phyloP scores from a whole-genome alignment of 64 coral and sea anemone species.

The Platygyra sinensis region DNA sequence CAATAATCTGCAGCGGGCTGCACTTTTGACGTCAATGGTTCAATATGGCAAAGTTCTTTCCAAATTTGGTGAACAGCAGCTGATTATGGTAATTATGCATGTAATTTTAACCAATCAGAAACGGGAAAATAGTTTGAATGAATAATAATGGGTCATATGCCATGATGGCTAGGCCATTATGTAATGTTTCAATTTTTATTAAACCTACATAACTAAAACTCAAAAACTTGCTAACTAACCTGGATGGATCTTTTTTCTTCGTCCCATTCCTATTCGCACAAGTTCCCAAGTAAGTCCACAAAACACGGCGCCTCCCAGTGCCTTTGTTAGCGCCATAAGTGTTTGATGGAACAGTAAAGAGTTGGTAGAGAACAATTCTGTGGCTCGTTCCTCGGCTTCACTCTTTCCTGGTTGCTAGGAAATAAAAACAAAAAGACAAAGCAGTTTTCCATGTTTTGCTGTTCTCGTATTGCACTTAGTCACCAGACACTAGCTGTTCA shows the following conservation, averaged over 20 bases:
- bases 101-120: too few species aligned
- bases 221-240: background rate
- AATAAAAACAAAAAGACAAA: background rate
- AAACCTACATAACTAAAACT: background rate
- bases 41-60: too few species aligned
- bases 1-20: too few species aligned
- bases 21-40: too few species aligned
- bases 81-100: too few species aligned
- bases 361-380: background rate
- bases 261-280: background rate
- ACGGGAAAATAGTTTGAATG: too few species aligned
- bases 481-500: background rate
- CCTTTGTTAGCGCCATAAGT: background rate
- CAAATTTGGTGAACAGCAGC: too few species aligned
- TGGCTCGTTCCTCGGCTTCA: background rate
- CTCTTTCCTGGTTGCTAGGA: slow-evolving; percentile 1
- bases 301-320: background rate
- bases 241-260: background rate
- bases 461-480: background rate
- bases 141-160: too few species aligned
- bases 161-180: background rate
- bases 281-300: background rate
- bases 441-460: background rate
- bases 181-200: background rate
- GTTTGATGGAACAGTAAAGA: background rate